Conservation (phyloP, 2,113 vertebrate species). For the Lagenorhynchus albirostris region DNA sequence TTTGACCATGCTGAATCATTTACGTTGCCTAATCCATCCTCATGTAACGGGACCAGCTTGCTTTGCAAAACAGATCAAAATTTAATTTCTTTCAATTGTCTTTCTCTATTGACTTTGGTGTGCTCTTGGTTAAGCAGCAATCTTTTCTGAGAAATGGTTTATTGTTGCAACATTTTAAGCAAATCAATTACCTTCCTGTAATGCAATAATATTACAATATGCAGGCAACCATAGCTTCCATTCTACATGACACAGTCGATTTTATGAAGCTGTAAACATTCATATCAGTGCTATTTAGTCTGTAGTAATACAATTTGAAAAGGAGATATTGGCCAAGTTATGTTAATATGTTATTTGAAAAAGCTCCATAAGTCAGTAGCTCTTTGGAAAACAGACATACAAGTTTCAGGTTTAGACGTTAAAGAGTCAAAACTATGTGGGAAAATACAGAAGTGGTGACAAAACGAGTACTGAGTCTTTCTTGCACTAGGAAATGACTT, state of each 20-base stretch:
- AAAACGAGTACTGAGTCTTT: background rate
- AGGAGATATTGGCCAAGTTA: constrained; percentile 63
- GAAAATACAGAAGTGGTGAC: background rate
- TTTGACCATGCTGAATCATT: constrained; percentile 30
- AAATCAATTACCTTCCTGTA: constrained; percentile 74
- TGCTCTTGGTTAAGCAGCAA: constrained; percentile 53
- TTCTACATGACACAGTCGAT: constrained; percentile 64
- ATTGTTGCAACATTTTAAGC: constrained; percentile 72
- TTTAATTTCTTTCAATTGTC: constrained; percentile 52
- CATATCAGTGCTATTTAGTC: constrained; percentile 65
- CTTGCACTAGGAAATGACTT: background rate
- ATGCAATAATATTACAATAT: constrained; percentile 73
- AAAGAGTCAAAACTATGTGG: background rate
- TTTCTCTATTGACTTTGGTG: background rate
- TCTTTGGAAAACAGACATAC: background rate
- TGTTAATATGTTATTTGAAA: constrained; percentile 61
- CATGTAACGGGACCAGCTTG: background rate
- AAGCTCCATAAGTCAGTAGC: constrained; percentile 30
- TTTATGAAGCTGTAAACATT: constrained; percentile 74
- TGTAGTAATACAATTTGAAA: constrained; percentile 70
- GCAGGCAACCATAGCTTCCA: constrained; percentile 67
- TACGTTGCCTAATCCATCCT: background rate
- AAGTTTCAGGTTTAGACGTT: constrained; percentile 34
- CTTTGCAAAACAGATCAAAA: constrained; percentile 45
- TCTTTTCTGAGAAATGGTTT: constrained; percentile 73